Evolutionary conservation across 1,140 invertebrate species (phyloP), one percentile per base, ranked within the genome.

Genomic region (Trinorchestia longiramus): DNA sequence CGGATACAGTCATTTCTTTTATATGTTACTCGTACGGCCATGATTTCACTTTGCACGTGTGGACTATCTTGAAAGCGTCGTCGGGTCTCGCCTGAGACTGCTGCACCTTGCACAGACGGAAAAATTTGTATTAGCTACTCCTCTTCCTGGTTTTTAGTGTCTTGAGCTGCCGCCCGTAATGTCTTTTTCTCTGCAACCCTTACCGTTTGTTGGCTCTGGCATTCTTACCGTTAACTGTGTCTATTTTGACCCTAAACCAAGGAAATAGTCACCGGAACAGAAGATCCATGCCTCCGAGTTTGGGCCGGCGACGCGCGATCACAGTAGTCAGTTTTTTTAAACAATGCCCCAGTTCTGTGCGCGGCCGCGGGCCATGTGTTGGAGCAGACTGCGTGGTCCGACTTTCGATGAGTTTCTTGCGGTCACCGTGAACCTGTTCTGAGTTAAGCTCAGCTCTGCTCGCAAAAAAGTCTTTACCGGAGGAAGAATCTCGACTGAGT

Each of bases 371-470:
- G 92, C 92, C 92, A 94, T 94, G 44, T 94, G 92, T 45, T 45
- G 6, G 44, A 6, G 44, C 43, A 43, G 43, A 44, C 36, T 40
- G 43, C 43, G 92, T 47, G 44, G 92, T 94, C 92, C 92, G 92
- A 43, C 92, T 94, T 45, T 94, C 92, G 92, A n/a, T 94, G 44
- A 94, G 43, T 94, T 94, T 94, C 62, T 94, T 94, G 92, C 92
- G 92, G 92, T 94, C 92, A 40, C 43, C 43, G 43, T 41, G 36
- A 90, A 90, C 88, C 88, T 90, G 88, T 90, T 41, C 88, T 43
- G 88, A 42, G 88, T 28, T 42, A 90, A 90, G 62, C 62, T 23
- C 11, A 3, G 62, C 62, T 77, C 36, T 77, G 62, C 62, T 77
- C 62, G 62, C 62, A 77, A 77, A 77, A n/a, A 77, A 77, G 62